Conservation (phyloP, 2,113 vertebrate genomes). For the Struthio camelus region DNA sequence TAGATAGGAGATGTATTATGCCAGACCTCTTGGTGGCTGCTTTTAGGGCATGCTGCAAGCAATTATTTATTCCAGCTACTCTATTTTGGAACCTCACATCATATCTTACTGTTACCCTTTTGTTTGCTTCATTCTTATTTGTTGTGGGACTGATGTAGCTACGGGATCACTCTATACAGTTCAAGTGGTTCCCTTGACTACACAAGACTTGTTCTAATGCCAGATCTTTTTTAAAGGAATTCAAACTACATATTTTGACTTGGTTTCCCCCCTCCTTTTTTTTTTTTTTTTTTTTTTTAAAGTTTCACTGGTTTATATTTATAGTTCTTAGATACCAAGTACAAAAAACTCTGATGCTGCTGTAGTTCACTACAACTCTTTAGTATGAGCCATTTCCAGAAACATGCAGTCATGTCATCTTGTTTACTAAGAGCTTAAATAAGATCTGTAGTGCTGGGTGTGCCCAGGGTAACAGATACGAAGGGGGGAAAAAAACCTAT, state of each 20-base stretch:
- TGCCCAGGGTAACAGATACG: background rate
- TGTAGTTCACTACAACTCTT: constrained; percentile 5
- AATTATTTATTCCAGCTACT: constrained; percentile 8
- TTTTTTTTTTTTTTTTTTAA: background rate
- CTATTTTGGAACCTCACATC: constrained; percentile 51
- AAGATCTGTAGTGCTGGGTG: background rate
- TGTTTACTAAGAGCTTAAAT: constrained; percentile 47
- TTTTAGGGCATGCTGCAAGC: constrained; percentile 30
- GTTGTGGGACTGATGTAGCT: background rate
- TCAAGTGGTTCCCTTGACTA: background rate
- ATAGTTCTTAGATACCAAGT: constrained; percentile 27
- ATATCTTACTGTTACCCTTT: background rate
- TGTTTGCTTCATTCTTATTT: background rate
- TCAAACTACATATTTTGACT: background rate
- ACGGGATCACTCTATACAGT: background rate
- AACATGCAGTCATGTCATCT: constrained; percentile 33
- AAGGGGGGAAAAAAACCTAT: background rate
- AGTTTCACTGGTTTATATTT: constrained; percentile 32
- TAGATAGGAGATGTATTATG: background rate
- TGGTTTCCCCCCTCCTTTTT: background rate
- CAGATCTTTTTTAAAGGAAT: background rate
- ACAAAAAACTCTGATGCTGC: constrained; percentile 46
- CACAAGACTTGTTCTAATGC: background rate
- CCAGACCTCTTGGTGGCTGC: constrained; percentile 4
- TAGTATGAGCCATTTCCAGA: constrained; percentile 22